Conservation (phyloP, 2,797 vertebrate species). For the Luscinia megarhynchos region DNA sequence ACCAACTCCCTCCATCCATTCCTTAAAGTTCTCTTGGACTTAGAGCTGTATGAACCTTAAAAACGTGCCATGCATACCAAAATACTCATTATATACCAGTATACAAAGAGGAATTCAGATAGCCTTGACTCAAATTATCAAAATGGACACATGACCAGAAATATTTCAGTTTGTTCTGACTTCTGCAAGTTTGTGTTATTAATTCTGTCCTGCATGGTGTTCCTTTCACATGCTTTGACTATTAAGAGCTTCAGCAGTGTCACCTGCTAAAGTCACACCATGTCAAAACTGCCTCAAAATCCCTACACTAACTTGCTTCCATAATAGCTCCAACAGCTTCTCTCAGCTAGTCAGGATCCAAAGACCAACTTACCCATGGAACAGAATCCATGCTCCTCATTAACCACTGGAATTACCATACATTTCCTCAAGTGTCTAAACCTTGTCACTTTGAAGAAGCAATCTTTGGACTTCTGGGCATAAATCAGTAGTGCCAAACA, state of each 20-base stretch:
- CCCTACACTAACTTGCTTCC: not conserved
- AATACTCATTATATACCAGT: not conserved
- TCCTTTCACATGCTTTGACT: not conserved
- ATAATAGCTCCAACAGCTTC: not conserved
- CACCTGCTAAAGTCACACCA: not conserved
- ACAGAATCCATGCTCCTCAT: not conserved
- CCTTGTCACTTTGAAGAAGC: conserved; percentile 47
- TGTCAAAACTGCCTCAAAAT: not conserved
- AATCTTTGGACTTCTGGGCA: conserved; percentile 46
- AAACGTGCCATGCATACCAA: not conserved
- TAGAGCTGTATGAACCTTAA: not conserved
- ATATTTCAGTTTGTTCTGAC: not conserved
- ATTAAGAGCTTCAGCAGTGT: not conserved
- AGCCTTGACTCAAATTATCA: not conserved
- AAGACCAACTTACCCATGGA: not conserved
- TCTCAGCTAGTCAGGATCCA: not conserved
- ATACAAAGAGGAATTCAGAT: not conserved
- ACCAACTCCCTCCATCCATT: not conserved
- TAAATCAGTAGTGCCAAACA: conserved; percentile 51
- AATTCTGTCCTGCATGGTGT: rapidly evolving
- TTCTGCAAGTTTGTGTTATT: not conserved
- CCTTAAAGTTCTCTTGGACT: not conserved
- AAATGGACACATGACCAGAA: not conserved
- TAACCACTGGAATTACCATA: conserved; percentile 50
- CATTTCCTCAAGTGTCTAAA: conserved; percentile 47